phyloP scores from a whole-genome alignment of 2,797 vertebrate genomes.

The Coccyzus lansbergi region DNA sequence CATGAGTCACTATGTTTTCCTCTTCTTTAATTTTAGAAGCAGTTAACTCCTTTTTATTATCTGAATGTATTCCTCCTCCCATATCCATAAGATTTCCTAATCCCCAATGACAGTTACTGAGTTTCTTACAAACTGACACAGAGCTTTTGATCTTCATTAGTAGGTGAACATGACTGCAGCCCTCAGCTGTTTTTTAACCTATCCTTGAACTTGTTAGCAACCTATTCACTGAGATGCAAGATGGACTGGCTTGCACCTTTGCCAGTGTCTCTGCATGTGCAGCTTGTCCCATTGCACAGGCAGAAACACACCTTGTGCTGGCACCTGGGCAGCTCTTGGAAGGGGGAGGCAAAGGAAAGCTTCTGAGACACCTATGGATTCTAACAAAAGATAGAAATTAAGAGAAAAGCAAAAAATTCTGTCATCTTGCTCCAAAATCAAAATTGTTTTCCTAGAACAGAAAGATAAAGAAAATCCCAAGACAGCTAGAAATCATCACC shows the following conservation, averaged over 20 bases:
- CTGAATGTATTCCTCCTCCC: neutral
- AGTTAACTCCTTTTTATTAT: neutral
- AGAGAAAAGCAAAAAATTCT: neutral
- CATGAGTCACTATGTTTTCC: neutral
- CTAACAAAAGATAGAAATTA: neutral
- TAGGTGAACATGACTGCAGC: neutral
- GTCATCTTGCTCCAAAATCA: neutral
- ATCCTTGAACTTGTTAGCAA: neutral
- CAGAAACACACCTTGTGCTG: neutral
- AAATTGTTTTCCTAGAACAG: neutral
- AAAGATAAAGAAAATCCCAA: neutral
- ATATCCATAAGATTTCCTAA: neutral
- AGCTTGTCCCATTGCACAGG: rapidly evolving
- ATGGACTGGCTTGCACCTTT: neutral
- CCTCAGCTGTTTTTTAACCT: neutral
- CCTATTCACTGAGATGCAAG: neutral
- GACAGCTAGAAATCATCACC: neutral
- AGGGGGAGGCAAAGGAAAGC: neutral
- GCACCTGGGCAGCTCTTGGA: neutral
- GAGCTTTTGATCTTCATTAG: neutral
- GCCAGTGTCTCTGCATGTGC: neutral
- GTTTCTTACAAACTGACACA: neutral
- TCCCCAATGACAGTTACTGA: neutral
- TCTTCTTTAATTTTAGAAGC: constrained; percentile 14
- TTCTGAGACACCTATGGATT: neutral